Evolutionary conservation across 1,140 invertebrate genomes (phyloP), one percentile per base, ranked within the genome.

Genomic region (Drosophila kanapiae): DNA sequence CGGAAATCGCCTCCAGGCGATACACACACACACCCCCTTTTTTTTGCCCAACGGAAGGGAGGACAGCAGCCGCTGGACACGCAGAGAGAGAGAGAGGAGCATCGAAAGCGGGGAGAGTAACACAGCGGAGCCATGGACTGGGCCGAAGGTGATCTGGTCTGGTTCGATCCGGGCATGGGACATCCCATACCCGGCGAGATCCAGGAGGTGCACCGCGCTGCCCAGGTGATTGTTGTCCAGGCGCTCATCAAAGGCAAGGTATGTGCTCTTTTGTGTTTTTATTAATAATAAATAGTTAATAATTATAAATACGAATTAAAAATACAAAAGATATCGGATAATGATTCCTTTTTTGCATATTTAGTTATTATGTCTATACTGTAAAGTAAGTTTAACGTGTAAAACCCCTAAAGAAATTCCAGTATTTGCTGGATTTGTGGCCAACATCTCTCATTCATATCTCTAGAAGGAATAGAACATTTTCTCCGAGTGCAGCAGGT

Each of bases 131-230:
- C 63, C 49, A 93, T 93, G 93, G 95, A 95, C 87, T 95, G 95
- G 95, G 91, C 93, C 75, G 94, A 95, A 80, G 97, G 97, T 51
- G 97, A 98, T 92, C 94, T 98, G 92, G 97, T 98, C 80, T 98
- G 97, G 97, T 98, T 98, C 94, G 97, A 98, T 94, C 97, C 97
- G 38, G 96, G 97, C 14, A 95, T 98, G 78, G 97, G 97, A 35
- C 96, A 98, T 94, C 96, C 97, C 78, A 94, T 98, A 80, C 97
- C 97, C 45, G 97, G 97, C 59, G 96, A 98, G 93, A 96, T 98
- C 60, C 93, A 97, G 74, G 97, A 98, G 92, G 97, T 96, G 75
- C 97, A 98, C 93, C 95, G 96, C 79, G 96, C 97, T 48, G 97
- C 97, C 37, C 96, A 98, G 93, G 97, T 98, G 43, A 95, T 98